Base-by-base conservation (phyloP, 64 coral and sea anemone species). In the Pocillopora damicornis region DNA sequence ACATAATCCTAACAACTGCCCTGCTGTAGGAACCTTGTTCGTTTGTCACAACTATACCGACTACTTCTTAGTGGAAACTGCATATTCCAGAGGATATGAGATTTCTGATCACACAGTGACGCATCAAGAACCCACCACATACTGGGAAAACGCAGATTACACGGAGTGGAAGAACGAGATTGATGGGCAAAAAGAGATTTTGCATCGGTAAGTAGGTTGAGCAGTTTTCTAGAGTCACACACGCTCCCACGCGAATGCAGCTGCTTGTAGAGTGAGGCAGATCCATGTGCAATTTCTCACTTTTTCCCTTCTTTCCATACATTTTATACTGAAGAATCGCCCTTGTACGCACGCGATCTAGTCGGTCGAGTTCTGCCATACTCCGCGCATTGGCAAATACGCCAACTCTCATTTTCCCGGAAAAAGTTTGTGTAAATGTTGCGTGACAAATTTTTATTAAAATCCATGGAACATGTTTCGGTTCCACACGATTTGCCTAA, bases 51-150 rank as follows among this genome's bases (percentile, higher is more conserved):
- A 92, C 69, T 92, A 92, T 68, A 93, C 94, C 0, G 87, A 89
- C 72, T 96, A 96, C 59, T 96, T 79, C 74, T 56, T 87, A 58
- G 94, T 90, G 12, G 94, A 95, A 82, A 86, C 58, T 78, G 88
- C 92, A 66, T 92, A 92, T 60, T 95, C 94, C 35, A 79, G 64
- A 35, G 94, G 90, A 1, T 91, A 92, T 14, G 90, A 95, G 82
- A 71, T 89, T 15, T 90, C 94, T 30, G 94, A 95, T n/a, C 94
- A 95, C 18, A 89, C 93, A 17, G 89, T 95, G 5, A 95, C 94
- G 2, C 94, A 95, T 59, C 94, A 92, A 61, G 87, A 79, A 22
- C 94, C 94, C 9, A 60, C 75, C 36, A 86, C 73, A 0, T 92
- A 95, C 51, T 95, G 90, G 90, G 74, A 89, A 87, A 37, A 89